Base-by-base conservation (phyloP, 2,888 invertebrate genomes). In the Ochropleura leucogaster region DNA sequence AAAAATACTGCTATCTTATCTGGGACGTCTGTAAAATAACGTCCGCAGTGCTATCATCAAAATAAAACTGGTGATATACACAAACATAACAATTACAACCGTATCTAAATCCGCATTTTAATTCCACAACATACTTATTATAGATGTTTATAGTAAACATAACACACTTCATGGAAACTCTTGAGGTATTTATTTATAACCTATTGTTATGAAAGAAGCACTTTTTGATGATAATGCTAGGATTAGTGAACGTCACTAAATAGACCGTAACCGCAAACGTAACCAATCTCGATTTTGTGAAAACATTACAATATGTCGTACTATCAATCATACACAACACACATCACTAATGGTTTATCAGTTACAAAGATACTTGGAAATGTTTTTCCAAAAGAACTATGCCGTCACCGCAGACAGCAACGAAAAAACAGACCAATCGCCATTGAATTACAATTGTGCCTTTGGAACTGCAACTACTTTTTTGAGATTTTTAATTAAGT, bases 1-100 rank as follows among this genome's bases (percentile, higher is more conserved):
- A 68, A 76, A 76, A 75, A 53, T 53, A 75, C 20, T n/a, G 14
- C 49, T 62, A 84, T 84, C 70, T 81, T 71, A 82, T 82, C 82
- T 57, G 40, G 16, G 53, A 60, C 63, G 59, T 63, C 65, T 30
- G 60, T 30, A 57, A 71, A 69, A 68, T 64, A 69, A 80, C 63
- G 53, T 72, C 74, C 62, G 81, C 81, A 74, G 44, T 62, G 70
- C 18, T 84, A 68, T 82, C 71, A 68, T 59, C 59, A 68, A 55
- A 78, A 70, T 67, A 67, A 69, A 59, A 64, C 49, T 40, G n/a
- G 16, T 70, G 9, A 47, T 55, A 83, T 47, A 71, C 68, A 59
- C 18, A 53, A 80, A 10, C 62, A 49, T 49, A 51, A 62, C 59
- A 57, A 49, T 62, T 30, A 40, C 49, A 47, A 53, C n/a, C 64